These are phyloP conservation scores for Saccopteryx leptura DNA, from an alignment of 2,113 vertebrate genomes.

Conservation along the genomic window DNA sequence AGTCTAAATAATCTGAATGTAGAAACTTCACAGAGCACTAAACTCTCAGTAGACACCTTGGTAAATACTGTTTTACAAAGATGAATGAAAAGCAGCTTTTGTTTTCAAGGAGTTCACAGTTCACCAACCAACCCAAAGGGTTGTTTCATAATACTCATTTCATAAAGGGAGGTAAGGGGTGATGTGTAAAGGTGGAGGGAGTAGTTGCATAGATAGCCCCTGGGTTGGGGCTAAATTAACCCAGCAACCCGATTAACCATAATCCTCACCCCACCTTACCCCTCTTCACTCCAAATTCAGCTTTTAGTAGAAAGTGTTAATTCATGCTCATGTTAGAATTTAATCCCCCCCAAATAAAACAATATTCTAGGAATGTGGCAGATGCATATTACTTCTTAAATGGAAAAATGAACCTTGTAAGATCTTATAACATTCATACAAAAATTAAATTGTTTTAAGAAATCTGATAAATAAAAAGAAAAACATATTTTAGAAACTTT, in stretches of 20 bases:
- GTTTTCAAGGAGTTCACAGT: neutral
- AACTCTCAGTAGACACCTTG: neutral
- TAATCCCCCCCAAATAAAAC: neutral
- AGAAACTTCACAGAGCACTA: neutral
- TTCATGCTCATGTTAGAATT: neutral
- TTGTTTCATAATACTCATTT: neutral
- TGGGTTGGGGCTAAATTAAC: neutral
- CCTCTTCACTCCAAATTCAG: neutral
- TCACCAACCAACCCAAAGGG: neutral
- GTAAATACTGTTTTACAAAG: neutral
- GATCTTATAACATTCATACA: neutral
- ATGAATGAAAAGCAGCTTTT: neutral
- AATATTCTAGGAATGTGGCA: neutral
- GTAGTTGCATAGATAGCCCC: neutral
- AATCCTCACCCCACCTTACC: neutral
- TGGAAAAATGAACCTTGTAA: slow-evolving; percentile 7
- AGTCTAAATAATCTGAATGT: slow-evolving; percentile 16
- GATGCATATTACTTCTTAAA: neutral
- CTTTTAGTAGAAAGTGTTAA: slow-evolving; percentile 18
- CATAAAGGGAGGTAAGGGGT: neutral
- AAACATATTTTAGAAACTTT: slow-evolving; percentile 14
- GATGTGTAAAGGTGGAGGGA: too few species aligned
- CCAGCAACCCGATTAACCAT: neutral
- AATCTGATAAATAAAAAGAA: slow-evolving; percentile 12
- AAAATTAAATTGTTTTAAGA: slow-evolving; percentile 41